Conservation (phyloP, 1,140 invertebrate genomes). For the Lepidurus couesii region DNA sequence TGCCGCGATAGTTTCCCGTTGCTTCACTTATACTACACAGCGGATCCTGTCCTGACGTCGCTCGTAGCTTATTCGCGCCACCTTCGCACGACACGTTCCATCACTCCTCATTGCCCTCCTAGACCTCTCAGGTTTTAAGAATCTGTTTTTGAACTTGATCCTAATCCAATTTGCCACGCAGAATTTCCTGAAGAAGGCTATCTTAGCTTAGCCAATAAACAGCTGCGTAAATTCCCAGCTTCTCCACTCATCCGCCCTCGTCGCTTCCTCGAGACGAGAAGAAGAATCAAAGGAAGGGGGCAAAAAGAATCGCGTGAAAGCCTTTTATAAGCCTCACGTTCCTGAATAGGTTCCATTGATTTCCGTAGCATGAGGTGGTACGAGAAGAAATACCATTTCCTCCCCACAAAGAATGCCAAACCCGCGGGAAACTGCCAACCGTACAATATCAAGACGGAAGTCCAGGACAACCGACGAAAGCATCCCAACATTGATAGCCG, state of each 20-base stretch:
- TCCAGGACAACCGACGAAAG: too few species aligned
- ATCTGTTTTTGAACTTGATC: too few species aligned
- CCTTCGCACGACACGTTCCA: not conserved
- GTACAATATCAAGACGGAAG: not conserved
- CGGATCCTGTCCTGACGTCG: not conserved
- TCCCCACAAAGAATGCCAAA: not conserved
- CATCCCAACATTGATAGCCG: too few species aligned
- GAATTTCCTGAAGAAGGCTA: too few species aligned
- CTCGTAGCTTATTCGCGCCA: not conserved
- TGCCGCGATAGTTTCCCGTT: too few species aligned
- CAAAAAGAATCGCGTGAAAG: not conserved
- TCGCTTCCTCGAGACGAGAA: not conserved
- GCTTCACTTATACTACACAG: too few species aligned
- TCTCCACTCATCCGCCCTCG: not conserved
- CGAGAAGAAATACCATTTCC: not conserved
- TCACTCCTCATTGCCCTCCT: not conserved
- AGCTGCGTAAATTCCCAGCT: conserved; percentile 3
- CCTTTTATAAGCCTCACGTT: conserved; percentile 1
- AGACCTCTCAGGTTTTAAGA: not conserved
- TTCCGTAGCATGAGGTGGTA: not conserved
- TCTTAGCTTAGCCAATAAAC: not conserved
- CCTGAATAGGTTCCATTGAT: not conserved
- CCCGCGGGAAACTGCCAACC: not conserved
- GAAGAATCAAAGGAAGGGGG: not conserved
- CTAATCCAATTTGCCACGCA: too few species aligned